Percentiles rank a stretch among this genome's conserved stretches.
phyloP scores from a whole-genome alignment of 1,140 invertebrate species.

The Lepidurus arcticus region DNA sequence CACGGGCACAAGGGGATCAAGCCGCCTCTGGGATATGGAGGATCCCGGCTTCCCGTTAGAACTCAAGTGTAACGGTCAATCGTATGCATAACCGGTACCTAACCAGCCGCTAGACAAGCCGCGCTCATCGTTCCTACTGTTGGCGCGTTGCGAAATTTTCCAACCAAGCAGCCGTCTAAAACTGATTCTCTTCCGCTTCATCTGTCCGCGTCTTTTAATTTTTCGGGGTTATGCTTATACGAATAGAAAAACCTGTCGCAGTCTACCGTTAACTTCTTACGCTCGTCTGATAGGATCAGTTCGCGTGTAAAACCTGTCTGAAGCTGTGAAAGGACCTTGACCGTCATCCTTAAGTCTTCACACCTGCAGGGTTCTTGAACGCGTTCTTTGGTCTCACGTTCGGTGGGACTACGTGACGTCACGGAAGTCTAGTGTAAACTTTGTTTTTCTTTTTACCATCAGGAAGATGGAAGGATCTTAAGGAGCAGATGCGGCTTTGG shows the following conservation, averaged over 20 bases:
- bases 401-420: background rate
- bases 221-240: background rate
- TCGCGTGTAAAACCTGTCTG: background rate
- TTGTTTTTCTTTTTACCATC: background rate
- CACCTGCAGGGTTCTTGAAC: background rate
- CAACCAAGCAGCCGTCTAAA: background rate
- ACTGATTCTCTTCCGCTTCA: background rate
- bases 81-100: constrained; percentile 16
- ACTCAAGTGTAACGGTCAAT: constrained; percentile 9
- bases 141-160: background rate
- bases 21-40: background rate
- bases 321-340: background rate
- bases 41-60: background rate
- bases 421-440: background rate
- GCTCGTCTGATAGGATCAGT: background rate
- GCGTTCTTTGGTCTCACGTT: background rate
- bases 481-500: background rate
- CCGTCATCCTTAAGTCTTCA: background rate
- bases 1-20: background rate
- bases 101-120: background rate
- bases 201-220: background rate
- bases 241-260: background rate
- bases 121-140: background rate
- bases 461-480: background rate
- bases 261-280: background rate